These are phyloP conservation scores for Elegia similella DNA, from an alignment of 2,888 invertebrate genomes.

Conservation along the genomic window DNA sequence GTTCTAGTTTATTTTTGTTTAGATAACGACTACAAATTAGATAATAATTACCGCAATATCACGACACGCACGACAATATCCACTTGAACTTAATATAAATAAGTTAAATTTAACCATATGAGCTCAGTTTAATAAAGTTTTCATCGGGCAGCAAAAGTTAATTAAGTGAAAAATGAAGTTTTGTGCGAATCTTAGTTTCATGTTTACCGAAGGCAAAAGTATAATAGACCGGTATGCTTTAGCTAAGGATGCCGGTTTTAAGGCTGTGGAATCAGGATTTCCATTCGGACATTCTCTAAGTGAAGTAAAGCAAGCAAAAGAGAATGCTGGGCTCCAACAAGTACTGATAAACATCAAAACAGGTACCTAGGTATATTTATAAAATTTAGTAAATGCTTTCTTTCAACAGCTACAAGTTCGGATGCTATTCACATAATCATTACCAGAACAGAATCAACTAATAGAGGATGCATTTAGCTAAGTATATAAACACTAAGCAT, in stretches of 20 bases:
- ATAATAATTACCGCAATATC: neutral
- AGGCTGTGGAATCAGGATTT: constrained; percentile 92
- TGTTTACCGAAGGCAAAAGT: constrained; percentile 88
- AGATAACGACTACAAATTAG: neutral
- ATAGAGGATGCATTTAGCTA: too few species aligned
- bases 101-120: neutral
- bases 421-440: too few species aligned
- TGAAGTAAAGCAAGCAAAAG: constrained; percentile 86
- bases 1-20: neutral
- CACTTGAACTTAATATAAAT: constrained; percentile 3
- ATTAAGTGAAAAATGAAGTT: constrained; percentile 82
- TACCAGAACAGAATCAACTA: too few species aligned
- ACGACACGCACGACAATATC: neutral
- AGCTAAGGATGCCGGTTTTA: constrained; percentile 92
- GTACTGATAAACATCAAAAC: constrained; percentile 88
- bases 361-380: too few species aligned
- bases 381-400: too few species aligned
- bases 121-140: neutral
- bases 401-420: too few species aligned
- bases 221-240: constrained; percentile 88
- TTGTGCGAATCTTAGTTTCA: constrained; percentile 92
- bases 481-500: too few species aligned
- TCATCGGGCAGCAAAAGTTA: neutral
- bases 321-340: constrained; percentile 87
- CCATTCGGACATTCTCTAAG: constrained; percentile 87